Evolutionary conservation across 2,888 invertebrate species (phyloP), one percentile per base, ranked within the genome.

Genomic region (Morpho deidamia): DNA sequence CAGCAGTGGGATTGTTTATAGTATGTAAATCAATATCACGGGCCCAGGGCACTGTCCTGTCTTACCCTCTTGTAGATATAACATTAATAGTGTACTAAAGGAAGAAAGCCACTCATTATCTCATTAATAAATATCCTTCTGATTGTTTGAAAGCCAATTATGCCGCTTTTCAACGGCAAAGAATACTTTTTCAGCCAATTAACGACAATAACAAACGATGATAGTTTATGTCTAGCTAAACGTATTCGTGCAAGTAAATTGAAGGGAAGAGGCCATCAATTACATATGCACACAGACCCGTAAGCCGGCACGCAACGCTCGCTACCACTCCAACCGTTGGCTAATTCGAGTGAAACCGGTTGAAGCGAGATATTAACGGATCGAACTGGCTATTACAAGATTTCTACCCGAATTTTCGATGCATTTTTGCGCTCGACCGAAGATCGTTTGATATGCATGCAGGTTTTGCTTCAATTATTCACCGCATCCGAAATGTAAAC

Each of bases 191-290:
- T 37, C 37, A 44, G 12, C n/a, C 49, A 55, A 57, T 61, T 59
- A 57, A 63, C 62, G 62, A 62, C 60, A 55, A 42, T 35, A 51
- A 61, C 60, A 67, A 67, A 58, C 60, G 60, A 63, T 65, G 61
- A 62, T 70, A 63, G 70, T 68, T 68, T 68, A 68, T 61, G 67
- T 67, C 64, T 53, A 37, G 51, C 41, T 55, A 44, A 58, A 58
- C 46, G 46, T 56, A 51, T 58, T 54, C 55, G 43, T 55, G 55
- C 53, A 44, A 63, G 70, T 70, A 79, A 80, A 80, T 78, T 78
- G 76, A 71, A 72, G 71, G 73, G 74, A 76, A 78, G 71, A 68
- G 70, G 71, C 70, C 71, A 75, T 75, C 76, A 72, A 82, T 78
- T 80, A 80, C 73, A 71, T 74, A 80, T 79, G 75, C 78, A 77